Base-by-base conservation (phyloP, 1,140 invertebrate species). In the Sitophilus oryzae region DNA sequence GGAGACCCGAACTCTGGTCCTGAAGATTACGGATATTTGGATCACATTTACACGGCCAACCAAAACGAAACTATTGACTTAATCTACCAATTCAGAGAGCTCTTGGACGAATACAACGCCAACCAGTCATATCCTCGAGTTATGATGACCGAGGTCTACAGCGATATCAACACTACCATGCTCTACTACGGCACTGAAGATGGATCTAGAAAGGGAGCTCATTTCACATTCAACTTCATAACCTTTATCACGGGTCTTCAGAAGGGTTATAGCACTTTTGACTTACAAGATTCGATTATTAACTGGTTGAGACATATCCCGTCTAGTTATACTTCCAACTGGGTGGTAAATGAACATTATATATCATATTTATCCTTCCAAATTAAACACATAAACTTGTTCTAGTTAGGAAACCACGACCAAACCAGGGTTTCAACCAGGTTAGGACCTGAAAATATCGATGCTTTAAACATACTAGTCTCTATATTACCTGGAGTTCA, bases 71-170 rank as follows among this genome's bases (percentile, higher is more conserved):
- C 77, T 0, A 77, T 79, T 56, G 75, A 82, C 34, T 75, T 85
- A 65, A 65, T 90, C 1, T 70, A 78, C 30, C 71, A 81, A 50
- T 88, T 81, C 76, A 74, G 85, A 56, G 62, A 76, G 0, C 65
- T 84, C 0, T 61, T 87, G 9, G 82, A 88, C 45, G 70, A 81
- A 0, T 83, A 11, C 36, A 3, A 47, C 21, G 2, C 6, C 8
- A 23, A 47, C 15, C 22, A 55, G 47, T 11, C 40, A 62, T 48
- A 58, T 63, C 34, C 1, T 15, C 77, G 77, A 65, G 72, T 85
- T 3, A 78, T 86, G 74, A 79, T 85, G 75, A 79, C 81, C 1
- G 83, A 85, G 69, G 79, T 78, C 1, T 83, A 83, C 61, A 76
- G 76, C 0, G 11, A 30, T 16, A 66, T 67, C 18, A 68, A 77